A percentile compares a stretch with the other conserved stretches of the same genome.
phyloP scores from a whole-genome alignment of 2,113 vertebrate genomes.

The Bubalus kerabau region DNA sequence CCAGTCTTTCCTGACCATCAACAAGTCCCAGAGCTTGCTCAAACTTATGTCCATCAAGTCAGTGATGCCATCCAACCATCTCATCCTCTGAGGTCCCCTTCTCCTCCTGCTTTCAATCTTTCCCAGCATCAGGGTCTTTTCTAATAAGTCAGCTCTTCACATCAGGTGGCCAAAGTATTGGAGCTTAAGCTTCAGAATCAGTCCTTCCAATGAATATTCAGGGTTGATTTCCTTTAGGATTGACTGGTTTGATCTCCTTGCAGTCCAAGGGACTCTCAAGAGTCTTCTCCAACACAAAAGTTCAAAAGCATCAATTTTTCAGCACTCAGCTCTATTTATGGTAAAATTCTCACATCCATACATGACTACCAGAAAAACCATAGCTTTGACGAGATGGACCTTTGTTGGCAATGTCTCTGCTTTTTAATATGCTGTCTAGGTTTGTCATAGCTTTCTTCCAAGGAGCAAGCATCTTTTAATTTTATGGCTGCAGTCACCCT shows the following conservation, averaged over 20 bases:
- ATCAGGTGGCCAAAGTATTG: background rate
- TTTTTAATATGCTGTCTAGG: background rate
- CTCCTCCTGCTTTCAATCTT: background rate
- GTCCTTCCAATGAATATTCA: background rate
- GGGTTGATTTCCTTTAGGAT: background rate
- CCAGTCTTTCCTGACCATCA: background rate
- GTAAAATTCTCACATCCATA: background rate
- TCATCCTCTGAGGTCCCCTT: background rate
- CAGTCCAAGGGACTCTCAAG: background rate
- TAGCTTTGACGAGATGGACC: background rate
- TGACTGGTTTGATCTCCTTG: background rate
- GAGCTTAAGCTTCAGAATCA: background rate
- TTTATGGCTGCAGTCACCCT: background rate
- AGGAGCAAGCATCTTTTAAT: background rate
- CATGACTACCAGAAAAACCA: background rate
- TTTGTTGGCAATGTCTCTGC: background rate
- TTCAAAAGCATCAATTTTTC: background rate
- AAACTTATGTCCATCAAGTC: background rate
- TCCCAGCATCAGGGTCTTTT: background rate
- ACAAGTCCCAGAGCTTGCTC: background rate
- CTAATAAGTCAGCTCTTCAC: background rate
- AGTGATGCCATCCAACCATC: background rate
- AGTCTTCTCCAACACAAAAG: background rate
- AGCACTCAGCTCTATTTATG: accelerated
- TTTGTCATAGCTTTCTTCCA: background rate